Evolutionary conservation across 1,140 invertebrate genomes (phyloP).

Genomic region (Rhagoletis zephyria): DNA sequence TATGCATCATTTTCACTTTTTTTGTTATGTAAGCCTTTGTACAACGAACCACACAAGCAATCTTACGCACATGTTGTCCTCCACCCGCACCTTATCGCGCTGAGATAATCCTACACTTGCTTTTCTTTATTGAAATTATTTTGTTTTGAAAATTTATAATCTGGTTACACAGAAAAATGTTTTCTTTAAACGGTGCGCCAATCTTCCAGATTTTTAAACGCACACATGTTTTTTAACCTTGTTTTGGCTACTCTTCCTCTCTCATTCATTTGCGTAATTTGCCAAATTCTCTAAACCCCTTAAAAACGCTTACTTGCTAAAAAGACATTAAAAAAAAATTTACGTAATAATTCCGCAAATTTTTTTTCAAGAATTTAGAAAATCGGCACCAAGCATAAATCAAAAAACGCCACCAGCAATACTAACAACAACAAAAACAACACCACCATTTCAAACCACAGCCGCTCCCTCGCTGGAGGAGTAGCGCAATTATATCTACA

Average conservation of each 20-base stretch:
- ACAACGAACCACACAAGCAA: slow-evolving; percentile 9
- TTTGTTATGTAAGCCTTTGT: background rate
- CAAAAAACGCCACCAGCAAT: background rate
- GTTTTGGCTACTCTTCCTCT: no score
- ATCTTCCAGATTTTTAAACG: background rate
- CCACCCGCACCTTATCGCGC: background rate
- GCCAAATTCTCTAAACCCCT: no score
- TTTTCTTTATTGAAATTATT: background rate
- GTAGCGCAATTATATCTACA: background rate
- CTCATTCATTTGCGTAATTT: no score
- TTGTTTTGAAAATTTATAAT: background rate
- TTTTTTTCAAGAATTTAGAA: background rate
- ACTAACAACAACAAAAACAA: background rate
- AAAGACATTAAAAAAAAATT: no score
- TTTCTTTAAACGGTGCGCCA: background rate
- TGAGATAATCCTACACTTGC: background rate
- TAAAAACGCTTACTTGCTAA: no score
- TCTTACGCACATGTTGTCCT: background rate
- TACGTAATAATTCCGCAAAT: no score
- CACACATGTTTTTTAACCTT: background rate
- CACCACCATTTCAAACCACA: slow-evolving; percentile 31
- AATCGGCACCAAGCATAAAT: slow-evolving; percentile 10
- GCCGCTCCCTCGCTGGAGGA: background rate
- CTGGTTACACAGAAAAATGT: background rate
- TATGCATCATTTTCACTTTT: background rate